A percentile compares a stretch with the other conserved stretches of the same genome.
These are phyloP conservation scores for Chrysochloris asiatica DNA, from an alignment of 2,113 vertebrate species.

Conservation along the genomic window DNA sequence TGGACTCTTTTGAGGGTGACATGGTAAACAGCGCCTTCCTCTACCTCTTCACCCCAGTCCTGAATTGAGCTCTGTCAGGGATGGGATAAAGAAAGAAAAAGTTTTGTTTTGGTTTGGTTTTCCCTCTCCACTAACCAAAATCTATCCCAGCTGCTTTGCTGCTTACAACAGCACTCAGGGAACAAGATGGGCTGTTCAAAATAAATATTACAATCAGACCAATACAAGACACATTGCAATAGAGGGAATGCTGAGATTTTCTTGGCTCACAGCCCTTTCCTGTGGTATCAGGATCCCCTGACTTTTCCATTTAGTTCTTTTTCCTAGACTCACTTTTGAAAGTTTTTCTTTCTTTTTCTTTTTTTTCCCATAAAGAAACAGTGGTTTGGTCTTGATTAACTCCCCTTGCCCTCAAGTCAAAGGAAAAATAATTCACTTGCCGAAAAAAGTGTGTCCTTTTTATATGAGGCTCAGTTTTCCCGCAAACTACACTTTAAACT, in stretches of 20 bases:
- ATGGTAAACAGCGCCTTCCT: slow-evolving; percentile 96
- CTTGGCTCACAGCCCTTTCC: slow-evolving; percentile 78
- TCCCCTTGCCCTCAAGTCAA: slow-evolving; percentile 2
- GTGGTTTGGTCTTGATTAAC: slow-evolving; percentile 74
- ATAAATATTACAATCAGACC: slow-evolving; percentile 71
- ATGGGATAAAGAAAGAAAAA: slow-evolving; percentile 64
- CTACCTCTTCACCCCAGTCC: slow-evolving; percentile 97
- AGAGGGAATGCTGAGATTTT: slow-evolving; percentile 71
- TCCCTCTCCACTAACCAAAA: slow-evolving; percentile 60
- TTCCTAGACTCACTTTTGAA: slow-evolving; percentile 57
- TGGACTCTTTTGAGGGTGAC: slow-evolving; percentile 96
- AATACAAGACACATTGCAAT: slow-evolving; percentile 31
- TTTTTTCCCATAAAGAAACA: slow-evolving; percentile 65
- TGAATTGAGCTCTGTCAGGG: slow-evolving; percentile 93
- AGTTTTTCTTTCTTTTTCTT: slow-evolving; percentile 53
- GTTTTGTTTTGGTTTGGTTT: not conserved
- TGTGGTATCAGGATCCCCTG: slow-evolving; percentile 77
- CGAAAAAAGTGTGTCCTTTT: slow-evolving; percentile 64
- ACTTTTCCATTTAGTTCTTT: slow-evolving; percentile 79
- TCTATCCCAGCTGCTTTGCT: slow-evolving; percentile 74
- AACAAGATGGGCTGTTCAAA: slow-evolving; percentile 70
- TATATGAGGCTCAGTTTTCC: slow-evolving; percentile 34
- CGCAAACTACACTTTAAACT: slow-evolving; percentile 52
- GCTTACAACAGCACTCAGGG: slow-evolving; percentile 43
- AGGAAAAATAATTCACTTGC: slow-evolving; percentile 65